phyloP scores from a whole-genome alignment of 1,140 invertebrate genomes.

The Drosophila kurseongensis region DNA sequence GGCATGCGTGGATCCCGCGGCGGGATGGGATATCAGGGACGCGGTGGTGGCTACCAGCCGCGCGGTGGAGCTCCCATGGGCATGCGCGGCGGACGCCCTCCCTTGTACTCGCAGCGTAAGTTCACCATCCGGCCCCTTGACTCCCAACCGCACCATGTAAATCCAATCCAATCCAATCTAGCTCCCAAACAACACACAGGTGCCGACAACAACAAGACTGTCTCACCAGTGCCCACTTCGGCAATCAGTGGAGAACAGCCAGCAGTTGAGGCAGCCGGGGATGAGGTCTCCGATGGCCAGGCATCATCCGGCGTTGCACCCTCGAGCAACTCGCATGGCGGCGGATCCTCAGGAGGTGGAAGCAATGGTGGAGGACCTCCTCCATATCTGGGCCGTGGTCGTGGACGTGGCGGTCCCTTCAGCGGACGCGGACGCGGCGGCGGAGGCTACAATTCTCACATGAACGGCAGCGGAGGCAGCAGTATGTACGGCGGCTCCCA shows the following conservation, averaged over 20 bases:
- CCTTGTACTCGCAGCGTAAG: constrained; percentile 79
- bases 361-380: constrained; percentile 64
- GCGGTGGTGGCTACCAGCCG: constrained; percentile 75
- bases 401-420: constrained; percentile 75
- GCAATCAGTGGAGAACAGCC: constrained; percentile 41
- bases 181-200: constrained; percentile 82
- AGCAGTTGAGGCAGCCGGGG: constrained; percentile 24
- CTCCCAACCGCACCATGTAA: not conserved
- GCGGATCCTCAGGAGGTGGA: constrained; percentile 23
- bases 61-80: constrained; percentile 77
- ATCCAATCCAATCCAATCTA: constrained; percentile 38
- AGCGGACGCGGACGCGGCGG: constrained; percentile 71
- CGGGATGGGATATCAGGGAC: constrained; percentile 68
- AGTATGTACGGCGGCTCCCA: constrained; percentile 66
- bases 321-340: constrained; percentile 44
- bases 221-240: constrained; percentile 73
- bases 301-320: constrained; percentile 24
- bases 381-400: constrained; percentile 63
- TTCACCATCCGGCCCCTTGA: constrained; percentile 2
- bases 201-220: constrained; percentile 82
- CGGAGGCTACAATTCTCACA: constrained; percentile 77
- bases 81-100: constrained; percentile 78
- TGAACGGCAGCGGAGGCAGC: constrained; percentile 67
- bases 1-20: constrained; percentile 75
- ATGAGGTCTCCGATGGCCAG: constrained; percentile 50